phyloP scores from a whole-genome alignment of 2,113 vertebrate species.

The Argyrosomus japonicus region DNA sequence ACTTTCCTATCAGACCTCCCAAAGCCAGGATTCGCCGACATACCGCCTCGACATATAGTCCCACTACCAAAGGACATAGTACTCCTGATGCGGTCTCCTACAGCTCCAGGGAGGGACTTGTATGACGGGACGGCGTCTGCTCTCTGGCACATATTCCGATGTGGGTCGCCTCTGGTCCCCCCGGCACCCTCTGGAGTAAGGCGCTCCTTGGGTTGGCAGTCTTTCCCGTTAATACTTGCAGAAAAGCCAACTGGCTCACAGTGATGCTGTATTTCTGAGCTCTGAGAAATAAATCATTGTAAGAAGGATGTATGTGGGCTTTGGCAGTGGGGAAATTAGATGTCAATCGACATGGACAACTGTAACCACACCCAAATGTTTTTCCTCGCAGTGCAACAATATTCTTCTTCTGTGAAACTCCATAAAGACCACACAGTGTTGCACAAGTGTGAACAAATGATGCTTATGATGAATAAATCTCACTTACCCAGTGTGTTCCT shows the following conservation, averaged over 20 bases:
- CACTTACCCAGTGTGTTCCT: slow-evolving; percentile 89
- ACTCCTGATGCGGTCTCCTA: slow-evolving; percentile 86
- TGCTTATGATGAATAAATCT: slow-evolving; percentile 3
- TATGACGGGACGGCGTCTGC: slow-evolving; percentile 87
- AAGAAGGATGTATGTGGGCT: slow-evolving; percentile 55
- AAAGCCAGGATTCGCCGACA: slow-evolving; percentile 84
- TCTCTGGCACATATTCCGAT: slow-evolving; percentile 87
- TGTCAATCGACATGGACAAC: slow-evolving; percentile 55
- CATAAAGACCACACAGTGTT: fast-evolving
- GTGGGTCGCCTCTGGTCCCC: slow-evolving; percentile 85
- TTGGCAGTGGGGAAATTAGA: slow-evolving; percentile 42
- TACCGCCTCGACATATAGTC: slow-evolving; percentile 76
- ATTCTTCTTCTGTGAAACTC: slow-evolving; percentile 5
- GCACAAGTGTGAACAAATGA: not conserved
- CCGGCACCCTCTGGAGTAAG: slow-evolving; percentile 90
- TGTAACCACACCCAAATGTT: slow-evolving; percentile 76
- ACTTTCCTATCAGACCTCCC: slow-evolving; percentile 88
- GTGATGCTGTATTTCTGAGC: slow-evolving; percentile 85
- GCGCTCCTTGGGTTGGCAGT: slow-evolving; percentile 73
- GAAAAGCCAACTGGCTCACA: slow-evolving; percentile 83
- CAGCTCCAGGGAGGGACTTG: slow-evolving; percentile 87
- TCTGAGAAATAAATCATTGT: slow-evolving; percentile 75
- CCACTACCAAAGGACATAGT: slow-evolving; percentile 86
- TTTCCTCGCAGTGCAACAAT: slow-evolving; percentile 28
- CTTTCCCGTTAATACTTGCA: slow-evolving; percentile 60